These are phyloP conservation scores for Ctenodactylus gundi DNA, from an alignment of 2,113 vertebrate genomes.

Conservation along the genomic window DNA sequence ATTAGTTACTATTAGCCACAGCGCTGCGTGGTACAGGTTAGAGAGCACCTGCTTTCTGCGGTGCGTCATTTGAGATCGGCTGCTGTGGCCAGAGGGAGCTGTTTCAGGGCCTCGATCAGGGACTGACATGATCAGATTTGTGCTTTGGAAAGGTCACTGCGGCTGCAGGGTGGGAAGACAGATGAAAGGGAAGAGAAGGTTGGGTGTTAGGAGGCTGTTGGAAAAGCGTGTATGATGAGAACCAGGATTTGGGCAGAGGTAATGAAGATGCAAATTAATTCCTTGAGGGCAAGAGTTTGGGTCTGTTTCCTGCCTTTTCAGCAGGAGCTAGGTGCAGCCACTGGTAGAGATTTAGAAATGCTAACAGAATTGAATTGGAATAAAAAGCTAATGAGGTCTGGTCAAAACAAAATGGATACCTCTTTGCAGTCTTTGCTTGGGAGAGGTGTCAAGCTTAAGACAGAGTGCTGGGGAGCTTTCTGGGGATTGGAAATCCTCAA, in stretches of 20 bases:
- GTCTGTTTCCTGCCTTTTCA: background rate
- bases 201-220: background rate
- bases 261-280: background rate
- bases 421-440: background rate
- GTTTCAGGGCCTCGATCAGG: conserved; percentile 41
- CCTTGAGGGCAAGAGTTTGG: background rate
- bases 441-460: background rate
- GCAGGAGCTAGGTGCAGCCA: background rate
- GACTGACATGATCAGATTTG: conserved; percentile 55
- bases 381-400: background rate
- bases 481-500: background rate
- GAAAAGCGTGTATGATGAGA: background rate
- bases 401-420: background rate
- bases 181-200: background rate
- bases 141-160: conserved; percentile 35
- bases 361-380: background rate
- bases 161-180: background rate
- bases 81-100: conserved; percentile 51
- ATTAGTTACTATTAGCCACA: conserved; percentile 36
- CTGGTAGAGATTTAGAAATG: background rate
- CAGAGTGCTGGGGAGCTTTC: background rate
- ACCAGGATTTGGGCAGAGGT: background rate
- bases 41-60: background rate
- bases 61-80: background rate
- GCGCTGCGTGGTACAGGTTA: background rate